Percentiles rank a stretch among this genome's conserved stretches.
These are phyloP conservation scores for Poeciliopsis turneri DNA, from an alignment of 2,797 vertebrate species.

Conservation along the genomic window DNA sequence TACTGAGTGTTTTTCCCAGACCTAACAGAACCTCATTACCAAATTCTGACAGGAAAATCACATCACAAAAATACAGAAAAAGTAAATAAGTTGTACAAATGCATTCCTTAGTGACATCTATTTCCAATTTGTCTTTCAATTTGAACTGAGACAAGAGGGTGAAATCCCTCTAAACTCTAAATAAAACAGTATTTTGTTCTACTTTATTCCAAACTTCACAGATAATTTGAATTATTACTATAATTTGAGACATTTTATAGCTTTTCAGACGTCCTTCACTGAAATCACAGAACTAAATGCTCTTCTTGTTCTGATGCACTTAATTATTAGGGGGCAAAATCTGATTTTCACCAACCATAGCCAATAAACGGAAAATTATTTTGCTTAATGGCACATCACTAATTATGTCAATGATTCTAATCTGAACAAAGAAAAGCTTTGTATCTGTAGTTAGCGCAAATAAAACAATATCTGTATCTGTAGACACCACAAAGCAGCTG, in stretches of 20 bases:
- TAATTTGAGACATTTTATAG: neutral
- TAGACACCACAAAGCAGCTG: neutral
- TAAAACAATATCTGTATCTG: no score
- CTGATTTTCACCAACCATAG: neutral
- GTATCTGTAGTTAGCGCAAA: no score
- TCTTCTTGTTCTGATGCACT: neutral
- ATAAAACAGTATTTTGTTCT: neutral
- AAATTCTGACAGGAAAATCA: neutral
- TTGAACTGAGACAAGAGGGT: neutral
- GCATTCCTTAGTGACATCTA: neutral
- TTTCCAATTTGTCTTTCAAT: neutral
- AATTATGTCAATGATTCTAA: neutral
- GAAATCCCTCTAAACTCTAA: neutral
- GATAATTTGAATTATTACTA: neutral
- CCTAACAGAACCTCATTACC: neutral
- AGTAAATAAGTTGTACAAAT: neutral
- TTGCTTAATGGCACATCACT: neutral
- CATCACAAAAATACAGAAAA: neutral
- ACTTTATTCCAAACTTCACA: neutral
- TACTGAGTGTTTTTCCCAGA: neutral
- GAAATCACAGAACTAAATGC: neutral
- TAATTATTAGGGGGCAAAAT: neutral
- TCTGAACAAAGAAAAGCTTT: neutral
- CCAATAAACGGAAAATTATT: neutral
- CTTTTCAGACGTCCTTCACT: neutral